Percentiles rank a stretch among this genome's conserved stretches.
phyloP scores from a whole-genome alignment of 2,888 invertebrate species.

The Phyllotreta striolata region DNA sequence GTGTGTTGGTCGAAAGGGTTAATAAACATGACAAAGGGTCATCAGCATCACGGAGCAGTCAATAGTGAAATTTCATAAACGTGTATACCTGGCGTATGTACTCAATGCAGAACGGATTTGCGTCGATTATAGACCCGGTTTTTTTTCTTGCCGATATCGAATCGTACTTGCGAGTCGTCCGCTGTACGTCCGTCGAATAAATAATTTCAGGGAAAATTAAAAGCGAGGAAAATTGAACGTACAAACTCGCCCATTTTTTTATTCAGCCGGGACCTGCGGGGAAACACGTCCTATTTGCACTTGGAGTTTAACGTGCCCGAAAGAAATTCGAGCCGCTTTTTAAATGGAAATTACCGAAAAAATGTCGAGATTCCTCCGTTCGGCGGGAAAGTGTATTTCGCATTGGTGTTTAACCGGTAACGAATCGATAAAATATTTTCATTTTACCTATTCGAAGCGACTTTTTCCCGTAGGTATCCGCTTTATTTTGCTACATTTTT shows the following conservation, averaged over 20 bases:
- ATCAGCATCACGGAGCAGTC: constrained; percentile 51
- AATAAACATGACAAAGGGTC: constrained; percentile 56
- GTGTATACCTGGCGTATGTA: constrained; percentile 17
- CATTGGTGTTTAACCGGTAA: no score
- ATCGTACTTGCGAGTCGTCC: no score
- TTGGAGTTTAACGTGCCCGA: constrained; percentile 19
- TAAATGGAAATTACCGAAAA: constrained; percentile 26
- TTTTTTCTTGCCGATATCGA: no score
- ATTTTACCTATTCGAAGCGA: no score
- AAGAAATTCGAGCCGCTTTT: constrained; percentile 22
- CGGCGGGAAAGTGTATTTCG: no score
- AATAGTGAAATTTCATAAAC: constrained; percentile 45
- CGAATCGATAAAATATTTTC: no score
- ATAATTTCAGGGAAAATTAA: constrained; percentile 7
- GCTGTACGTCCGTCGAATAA: no score
- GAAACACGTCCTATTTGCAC: constrained; percentile 21
- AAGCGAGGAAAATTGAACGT: constrained; percentile 14
- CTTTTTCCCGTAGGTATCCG: no score
- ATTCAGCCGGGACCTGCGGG: neutral
- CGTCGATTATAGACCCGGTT: constrained; percentile 9
- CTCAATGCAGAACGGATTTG: constrained; percentile 17
- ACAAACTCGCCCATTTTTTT: neutral
- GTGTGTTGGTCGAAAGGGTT: constrained; percentile 35
- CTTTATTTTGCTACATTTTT: no score
- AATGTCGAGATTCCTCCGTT: no score